Conservation (phyloP, 2,113 vertebrate species). For the Rhinopomastus cyanomelas region DNA sequence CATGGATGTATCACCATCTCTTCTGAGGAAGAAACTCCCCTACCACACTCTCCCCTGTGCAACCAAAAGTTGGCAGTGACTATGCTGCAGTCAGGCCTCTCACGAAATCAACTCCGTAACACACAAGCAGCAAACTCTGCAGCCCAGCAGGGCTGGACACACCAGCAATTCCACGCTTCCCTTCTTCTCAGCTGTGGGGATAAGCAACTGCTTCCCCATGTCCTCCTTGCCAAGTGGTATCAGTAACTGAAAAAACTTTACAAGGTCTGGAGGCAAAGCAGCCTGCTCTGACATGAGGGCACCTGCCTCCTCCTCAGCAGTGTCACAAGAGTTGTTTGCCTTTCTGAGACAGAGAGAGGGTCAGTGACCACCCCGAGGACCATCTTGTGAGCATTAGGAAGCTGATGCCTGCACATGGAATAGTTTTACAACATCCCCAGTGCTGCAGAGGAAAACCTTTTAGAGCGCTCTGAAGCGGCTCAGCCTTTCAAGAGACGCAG, state of each 20-base stretch:
- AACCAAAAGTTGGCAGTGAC: not conserved
- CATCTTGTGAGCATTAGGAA: not conserved
- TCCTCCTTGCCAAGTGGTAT: not conserved
- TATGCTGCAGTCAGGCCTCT: rapidly evolving
- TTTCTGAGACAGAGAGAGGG: not conserved
- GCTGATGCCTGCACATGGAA: not conserved
- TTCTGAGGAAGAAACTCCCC: not conserved
- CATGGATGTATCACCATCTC: not conserved
- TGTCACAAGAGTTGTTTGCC: not conserved
- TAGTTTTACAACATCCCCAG: not conserved
- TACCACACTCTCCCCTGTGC: not conserved
- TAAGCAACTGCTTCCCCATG: not conserved
- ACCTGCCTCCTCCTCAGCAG: not conserved
- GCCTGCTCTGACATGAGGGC: not conserved
- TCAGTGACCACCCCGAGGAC: not conserved
- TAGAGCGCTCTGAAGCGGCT: not conserved
- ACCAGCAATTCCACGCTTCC: not conserved
- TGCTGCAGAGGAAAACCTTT: not conserved
- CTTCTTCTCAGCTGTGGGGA: not conserved
- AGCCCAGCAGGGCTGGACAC: not conserved
- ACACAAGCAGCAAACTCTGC: not conserved
- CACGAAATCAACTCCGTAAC: not conserved
- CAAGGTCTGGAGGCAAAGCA: not conserved
- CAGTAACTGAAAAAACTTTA: not conserved
- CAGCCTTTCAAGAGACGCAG: not conserved